Base-by-base conservation (phyloP, 1,140 invertebrate genomes). In the Drosophila novamexicana region DNA sequence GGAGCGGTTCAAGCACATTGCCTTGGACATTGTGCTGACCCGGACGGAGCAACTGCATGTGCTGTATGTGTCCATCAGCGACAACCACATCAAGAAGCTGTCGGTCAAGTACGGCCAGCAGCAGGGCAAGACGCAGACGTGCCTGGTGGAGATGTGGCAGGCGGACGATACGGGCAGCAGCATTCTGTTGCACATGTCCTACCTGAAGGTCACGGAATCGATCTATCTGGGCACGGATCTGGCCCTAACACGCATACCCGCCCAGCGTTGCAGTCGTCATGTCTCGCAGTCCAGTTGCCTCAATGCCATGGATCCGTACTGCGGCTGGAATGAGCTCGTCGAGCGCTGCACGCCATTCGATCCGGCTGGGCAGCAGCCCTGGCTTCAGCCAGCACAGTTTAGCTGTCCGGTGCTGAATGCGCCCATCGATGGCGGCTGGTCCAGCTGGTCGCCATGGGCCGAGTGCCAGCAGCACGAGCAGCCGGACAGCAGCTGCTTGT, bases 241-340 rank as follows among this genome's bases (percentile, higher is more conserved):
- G 8, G 94, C 94, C 14, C 92, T 98, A 0, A 90, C 97, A 0
- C 94, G 96, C 40, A 94, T 98, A 37, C 94, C 96, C 1, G 94
- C 96, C 0, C 94, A 96, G 52, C 96, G 97, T 54, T 99, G 98
- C 89, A 93, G 93, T 22, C 94, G 97, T 2, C 96, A 97, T 92
- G 93, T 93, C 14, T 95, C 94, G 1, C 94, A 95, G 40, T 93
- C 94, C 3, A 94, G 95, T 1, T 99, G 98, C 91, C 81, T 97
- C 16, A 95, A 96, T 79, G 96, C 97, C 0, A 96, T 96, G 93
- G 98, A 99, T 93, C 98, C 98, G 0, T 97, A 98, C 91, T 99
- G 98, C 92, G 98, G 97, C 0, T 99, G 98, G 98, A 96, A 98
- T 92, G 95, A 96, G 61, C 93, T 95, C 4, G 92, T 94, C 6